phyloP scores from a whole-genome alignment of 2,797 vertebrate genomes.

The Alfaro cultratus region DNA sequence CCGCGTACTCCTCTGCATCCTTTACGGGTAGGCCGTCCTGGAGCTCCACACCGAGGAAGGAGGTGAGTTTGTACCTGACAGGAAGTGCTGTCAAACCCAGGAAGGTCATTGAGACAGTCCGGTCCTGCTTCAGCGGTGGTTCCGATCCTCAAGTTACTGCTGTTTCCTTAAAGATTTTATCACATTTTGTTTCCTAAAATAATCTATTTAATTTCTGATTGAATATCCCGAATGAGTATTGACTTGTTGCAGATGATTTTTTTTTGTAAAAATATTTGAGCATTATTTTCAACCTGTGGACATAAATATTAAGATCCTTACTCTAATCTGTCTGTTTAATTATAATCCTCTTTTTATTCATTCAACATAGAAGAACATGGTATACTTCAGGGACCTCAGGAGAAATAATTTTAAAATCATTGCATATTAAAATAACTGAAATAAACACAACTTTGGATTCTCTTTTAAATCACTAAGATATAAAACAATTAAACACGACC shows the following conservation, averaged over 20 bases:
- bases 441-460: not conserved
- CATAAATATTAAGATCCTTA: constrained; percentile 54
- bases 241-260: constrained; percentile 19
- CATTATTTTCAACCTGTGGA: not conserved
- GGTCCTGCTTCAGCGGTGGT: not conserved
- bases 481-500: too few relatives aligned
- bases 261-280: too few relatives aligned
- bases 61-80: constrained; percentile 51
- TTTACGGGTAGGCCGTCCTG: constrained; percentile 14
- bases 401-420: not conserved
- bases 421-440: not conserved
- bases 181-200: rapidly evolving
- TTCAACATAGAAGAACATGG: constrained; percentile 3
- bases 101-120: constrained; percentile 70
- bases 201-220: not conserved
- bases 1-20: constrained; percentile 12
- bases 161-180: rapidly evolving
- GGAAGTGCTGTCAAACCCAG: constrained; percentile 31
- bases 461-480: too few relatives aligned
- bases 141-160: rapidly evolving
- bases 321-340: not conserved
- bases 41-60: constrained; percentile 7
- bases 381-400: not conserved
- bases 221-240: not conserved
- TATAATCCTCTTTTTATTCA: not conserved